Evolutionary conservation across 2,113 vertebrate genomes (phyloP), one percentile per base, ranked within the genome.

Genomic region (Myiagra hebetior): DNA sequence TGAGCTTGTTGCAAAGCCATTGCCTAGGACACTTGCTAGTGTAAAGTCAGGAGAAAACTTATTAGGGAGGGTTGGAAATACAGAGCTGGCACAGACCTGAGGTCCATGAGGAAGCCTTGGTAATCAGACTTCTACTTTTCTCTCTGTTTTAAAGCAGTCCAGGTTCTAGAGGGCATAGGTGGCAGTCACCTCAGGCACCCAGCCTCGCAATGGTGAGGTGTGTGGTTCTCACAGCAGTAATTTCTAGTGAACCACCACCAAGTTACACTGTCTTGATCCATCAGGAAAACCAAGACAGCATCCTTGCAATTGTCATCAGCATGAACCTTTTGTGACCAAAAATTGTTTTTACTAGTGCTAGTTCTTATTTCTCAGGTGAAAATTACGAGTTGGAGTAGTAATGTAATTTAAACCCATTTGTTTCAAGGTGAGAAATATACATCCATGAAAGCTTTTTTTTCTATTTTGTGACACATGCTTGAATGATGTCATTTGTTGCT

Each of bases 401-500:
- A 68, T 0, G 0, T 35, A 65, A 62, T 53, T 85, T 75, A 69
- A 86, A 35, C 7, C 4, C 20, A 16, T 62, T 75, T 85, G 35
- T 85, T 93, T 77, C 42, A 91, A 49, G 42, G 7, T 85, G 69
- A 92, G 74, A 75, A 87, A 64, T 67, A 84, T 2, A 33, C 7
- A 59, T 22, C 33, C 17, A 26, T 26, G 2, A 49, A 52, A 69
- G 27, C 10, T 50, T 3, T 41, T 28, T 24, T 78, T 91, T 31
- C 35, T 87, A 10, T 30, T 86, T 87, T 60, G 62, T 46, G 74
- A 27, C 33, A 81, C 18, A 6, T 83, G 67, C 33, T 85, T 52
- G 10, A 60, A 89, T 93, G 55, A 82, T 85, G 70, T 95, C 19
- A 91, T 87, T 83, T 82, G 65, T 89, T 93, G 74, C 78, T 82